Evolutionary conservation across 1,140 invertebrate genomes (phyloP).

Genomic region (Drosophila tristis): DNA sequence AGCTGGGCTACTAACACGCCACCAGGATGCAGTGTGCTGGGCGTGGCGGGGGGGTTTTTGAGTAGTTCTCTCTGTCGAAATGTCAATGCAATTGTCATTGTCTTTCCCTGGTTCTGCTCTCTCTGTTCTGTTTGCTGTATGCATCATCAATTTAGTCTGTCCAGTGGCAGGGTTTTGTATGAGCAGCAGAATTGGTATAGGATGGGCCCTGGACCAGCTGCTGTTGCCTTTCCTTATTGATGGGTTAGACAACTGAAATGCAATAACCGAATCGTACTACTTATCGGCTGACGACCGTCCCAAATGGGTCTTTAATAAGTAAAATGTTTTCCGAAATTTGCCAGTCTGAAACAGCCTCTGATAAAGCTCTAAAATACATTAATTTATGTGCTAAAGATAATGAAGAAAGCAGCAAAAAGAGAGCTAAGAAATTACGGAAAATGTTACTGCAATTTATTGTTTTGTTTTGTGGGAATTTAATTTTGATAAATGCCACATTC

Average conservation of each 20-base stretch:
- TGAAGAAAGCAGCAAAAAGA: not conserved
- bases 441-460: no score
- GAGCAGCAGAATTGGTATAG: not conserved
- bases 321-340: not conserved
- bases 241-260: slow-evolving; percentile 61
- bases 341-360: not conserved
- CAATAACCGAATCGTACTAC: slow-evolving; percentile 66
- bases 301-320: not conserved
- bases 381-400: not conserved
- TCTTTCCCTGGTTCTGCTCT: slow-evolving; percentile 11
- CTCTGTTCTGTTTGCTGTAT: slow-evolving; percentile 65
- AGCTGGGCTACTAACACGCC: not conserved
- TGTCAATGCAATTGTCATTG: slow-evolving; percentile 79
- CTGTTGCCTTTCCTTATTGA: slow-evolving; percentile 61
- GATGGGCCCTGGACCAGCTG: slow-evolving; percentile 21
- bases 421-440: not conserved
- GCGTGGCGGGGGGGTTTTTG: slow-evolving; percentile 7
- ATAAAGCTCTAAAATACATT: no score
- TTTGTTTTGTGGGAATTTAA: no score
- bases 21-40: not conserved
- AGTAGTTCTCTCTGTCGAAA: slow-evolving; percentile 55
- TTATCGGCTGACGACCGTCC: slow-evolving; percentile 30
- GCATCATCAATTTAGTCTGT: slow-evolving; percentile 74
- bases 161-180: slow-evolving; percentile 29
- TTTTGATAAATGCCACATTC: not conserved